Evolutionary conservation across 2,888 invertebrate species (phyloP), one percentile per base, ranked within the genome.

Genomic region (Epsilonema sp.): DNA sequence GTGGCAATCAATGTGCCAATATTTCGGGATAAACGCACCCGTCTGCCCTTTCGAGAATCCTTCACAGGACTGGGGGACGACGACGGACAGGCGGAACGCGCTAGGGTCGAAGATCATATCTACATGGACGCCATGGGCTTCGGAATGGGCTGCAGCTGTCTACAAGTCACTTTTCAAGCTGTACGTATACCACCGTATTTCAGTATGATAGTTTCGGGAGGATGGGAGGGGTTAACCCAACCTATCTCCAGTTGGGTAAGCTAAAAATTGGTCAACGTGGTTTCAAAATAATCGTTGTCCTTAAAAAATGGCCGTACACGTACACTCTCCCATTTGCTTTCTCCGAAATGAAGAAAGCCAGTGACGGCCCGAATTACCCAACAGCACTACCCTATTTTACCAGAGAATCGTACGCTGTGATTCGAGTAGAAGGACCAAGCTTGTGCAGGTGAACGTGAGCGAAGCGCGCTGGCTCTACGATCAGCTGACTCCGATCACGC

Each of bases 71-170:
- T 71, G n/a, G 74, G 73, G 1, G 82, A 82, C 62, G 51, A 55
- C 39, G 60, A 58, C 4, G 68, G 70, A 50, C 70, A 74, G 55
- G 76, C 77, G 44, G 74, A 75, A 44, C 62, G 57, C 13, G 78
- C 78, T 1, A 81, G 82, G 0, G 72, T 77, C 59, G 82, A 82
- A 0, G 83, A 92, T 70, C 84, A 87, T 61, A 82, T 99, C 53
- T 89, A 94, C 62, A 80, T 97, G 80, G 97, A 99, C 68, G 86
- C 89, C 1, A 94, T 97, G 94, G 94, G 92, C 23, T 97, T 97
- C 67, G 94, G 92, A 47, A 97, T 97, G 97, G 97, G 97, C 26
- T 90, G 90, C 67, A 89, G 86, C 61, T 94, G 92, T 65, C 53
- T 65, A n/a, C 61, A 61, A 51, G 57, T 56, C 37, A 31, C 23